Base-by-base conservation (phyloP, 2,113 vertebrate genomes). In the Petaurus breviceps region DNA sequence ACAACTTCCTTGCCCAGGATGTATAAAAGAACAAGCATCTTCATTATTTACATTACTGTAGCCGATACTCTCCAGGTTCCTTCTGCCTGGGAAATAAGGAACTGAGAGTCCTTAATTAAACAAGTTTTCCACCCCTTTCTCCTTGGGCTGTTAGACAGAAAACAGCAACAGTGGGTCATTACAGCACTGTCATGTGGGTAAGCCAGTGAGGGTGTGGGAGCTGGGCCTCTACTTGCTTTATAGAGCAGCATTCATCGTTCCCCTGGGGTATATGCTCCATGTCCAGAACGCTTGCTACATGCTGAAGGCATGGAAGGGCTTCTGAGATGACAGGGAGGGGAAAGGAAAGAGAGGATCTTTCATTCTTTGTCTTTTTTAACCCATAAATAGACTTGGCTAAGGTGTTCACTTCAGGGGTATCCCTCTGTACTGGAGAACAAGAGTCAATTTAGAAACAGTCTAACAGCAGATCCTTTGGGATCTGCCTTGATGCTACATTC, bases 371-470 rank as follows among this genome's bases (percentile, higher is more conserved):
- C 11, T 55, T 31, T 68, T 24, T 14, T n/a, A 94, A 94, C 22
- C 93, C 51, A 51, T 95, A 90, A 22, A 91, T 28, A 0, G 12
- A 46, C 90, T 94, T 26, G 51, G 2, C 93, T 55, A 89, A 91
- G 90, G 84, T 91, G 93, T 92, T 93, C 90, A 93, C 93, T 92
- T 77, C 11, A 2, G 50, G 77, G 90, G 94, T 92, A 90, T 90
- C 94, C 37, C 1, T 94, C 93, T 53, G 31, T 43, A 54, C 46
- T 24, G 37, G 89, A 90, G 51, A 91, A 96, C 91, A 92, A 2
- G 9, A 54, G 92, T 91, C 55, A n/a, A n/a, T 37, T 90, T 90
- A 53, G 57, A 94, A n/a, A 46, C 37, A 52, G n/a, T n/a, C n/a
- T n/a, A n/a, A n/a, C n/a, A n/a, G n/a, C n/a, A 50, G 50, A 8